Base-by-base conservation (phyloP, 2,113 vertebrate species). In the Lucifuga dentata region DNA sequence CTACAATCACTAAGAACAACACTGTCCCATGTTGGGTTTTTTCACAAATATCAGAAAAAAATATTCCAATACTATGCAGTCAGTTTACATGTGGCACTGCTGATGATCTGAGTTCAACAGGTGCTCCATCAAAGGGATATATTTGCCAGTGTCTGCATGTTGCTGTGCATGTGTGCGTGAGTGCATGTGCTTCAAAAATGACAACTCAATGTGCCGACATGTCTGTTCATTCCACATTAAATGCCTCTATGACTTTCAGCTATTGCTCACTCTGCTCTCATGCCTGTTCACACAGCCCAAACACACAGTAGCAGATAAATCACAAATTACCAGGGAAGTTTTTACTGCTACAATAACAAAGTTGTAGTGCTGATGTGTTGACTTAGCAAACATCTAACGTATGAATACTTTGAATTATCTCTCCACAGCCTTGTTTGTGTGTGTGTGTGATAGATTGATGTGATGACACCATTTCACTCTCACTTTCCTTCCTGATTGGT, bases 191-290 rank as follows among this genome's bases (percentile, higher is more conserved):
- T 57, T 38, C 2, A 66, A 24, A 82, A 56, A 64, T 55, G 63
- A 65, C 78, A 67, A 32, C 58, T 60, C 9, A 81, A 61, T 80
- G 78, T 84, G 64, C 81, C 65, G 71, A 86, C 86, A 79, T 78
- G 81, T 41, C 83, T 79, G 73, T 24, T 84, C 80, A 83, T 85
- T 89, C 68, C 85, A 58, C 61, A 68, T 76, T 46, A 71, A 85
- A 88, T 85, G 85, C 89, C 63, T 88, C 76, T 70, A 10, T 85
- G 83, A 79, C 63, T 83, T 73, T 83, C 58, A 85, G 75, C 73
- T 80, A 80, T 75, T 58, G 55, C 73, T 70, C 4, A 0, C 44
- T 50, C 23, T 56, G 33, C 40, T 61, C 66, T 78, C 66, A 56
- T 70, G 84, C 64, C 70, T 65, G 62, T 76, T 72, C 77, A 71